These are phyloP conservation scores for Thamnophis sirtalis DNA, from an alignment of 2,113 vertebrate species.

Conservation along the genomic window DNA sequence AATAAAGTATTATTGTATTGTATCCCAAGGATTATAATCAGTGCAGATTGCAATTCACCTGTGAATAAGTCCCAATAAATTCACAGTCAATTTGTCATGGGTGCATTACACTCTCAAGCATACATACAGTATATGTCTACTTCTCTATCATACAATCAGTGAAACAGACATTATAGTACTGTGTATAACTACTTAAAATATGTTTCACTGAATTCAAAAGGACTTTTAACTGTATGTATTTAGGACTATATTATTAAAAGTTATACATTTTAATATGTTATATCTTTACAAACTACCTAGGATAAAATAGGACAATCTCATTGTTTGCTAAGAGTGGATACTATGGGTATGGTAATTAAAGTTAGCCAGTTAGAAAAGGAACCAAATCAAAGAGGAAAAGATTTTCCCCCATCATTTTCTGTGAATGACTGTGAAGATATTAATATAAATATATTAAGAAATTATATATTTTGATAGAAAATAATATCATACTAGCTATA, in stretches of 20 bases:
- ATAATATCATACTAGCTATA: conserved; percentile 58
- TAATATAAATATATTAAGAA: conserved; percentile 45
- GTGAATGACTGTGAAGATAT: conserved; percentile 59
- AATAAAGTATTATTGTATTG: background rate
- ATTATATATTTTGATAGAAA: conserved; percentile 63
- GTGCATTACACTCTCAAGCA: background rate
- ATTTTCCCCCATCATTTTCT: conserved; percentile 52
- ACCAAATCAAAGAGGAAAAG: conserved; percentile 41
- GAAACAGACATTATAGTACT: background rate
- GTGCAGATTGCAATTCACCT: background rate
- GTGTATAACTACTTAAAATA: background rate
- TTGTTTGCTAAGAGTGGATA: conserved; percentile 49
- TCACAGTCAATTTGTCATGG: background rate
- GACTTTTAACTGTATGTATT: background rate
- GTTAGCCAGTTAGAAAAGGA: conserved; percentile 33
- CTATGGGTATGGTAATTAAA: conserved; percentile 44
- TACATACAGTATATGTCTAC: background rate
- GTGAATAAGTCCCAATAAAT: background rate
- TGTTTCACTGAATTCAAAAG: background rate
- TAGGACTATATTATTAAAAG: background rate
- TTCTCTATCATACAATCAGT: background rate
- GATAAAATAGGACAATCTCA: conserved; percentile 46
- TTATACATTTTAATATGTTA: conserved; percentile 32
- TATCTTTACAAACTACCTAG: conserved; percentile 33
- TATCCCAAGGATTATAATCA: background rate